phyloP scores from a whole-genome alignment of 1,140 invertebrate genomes.

The Batillaria attramentaria region DNA sequence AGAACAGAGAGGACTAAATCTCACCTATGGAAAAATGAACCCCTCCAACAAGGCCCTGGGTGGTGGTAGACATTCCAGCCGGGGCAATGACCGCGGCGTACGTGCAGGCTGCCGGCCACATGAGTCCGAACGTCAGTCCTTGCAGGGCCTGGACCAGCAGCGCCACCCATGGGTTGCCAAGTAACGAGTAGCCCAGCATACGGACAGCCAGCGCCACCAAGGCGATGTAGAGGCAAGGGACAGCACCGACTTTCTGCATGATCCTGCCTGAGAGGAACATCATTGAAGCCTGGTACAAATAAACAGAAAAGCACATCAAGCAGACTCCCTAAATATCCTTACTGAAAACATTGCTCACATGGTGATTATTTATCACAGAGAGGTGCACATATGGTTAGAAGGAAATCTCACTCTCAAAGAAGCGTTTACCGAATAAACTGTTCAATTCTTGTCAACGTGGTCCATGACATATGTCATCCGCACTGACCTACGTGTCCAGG shows the following conservation, averaged over 20 bases:
- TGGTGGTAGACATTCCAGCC: constrained; percentile 36
- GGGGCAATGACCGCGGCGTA: constrained; percentile 41
- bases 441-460: too few species aligned
- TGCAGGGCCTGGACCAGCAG: constrained; percentile 88
- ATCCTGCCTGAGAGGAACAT: constrained; percentile 31
- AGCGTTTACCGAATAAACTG: too few species aligned
- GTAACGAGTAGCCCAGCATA: constrained; percentile 85
- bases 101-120: constrained; percentile 80
- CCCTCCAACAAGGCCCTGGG: constrained; percentile 40
- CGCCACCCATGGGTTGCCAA: constrained; percentile 84
- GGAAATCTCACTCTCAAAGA: too few species aligned
- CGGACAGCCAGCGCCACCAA: constrained; percentile 82
- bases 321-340: too few species aligned
- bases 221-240: constrained; percentile 86
- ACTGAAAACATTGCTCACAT: too few species aligned
- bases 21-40: constrained; percentile 42
- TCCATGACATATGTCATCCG: too few species aligned
- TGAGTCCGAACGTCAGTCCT: constrained; percentile 88
- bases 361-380: too few species aligned
- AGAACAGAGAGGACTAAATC: background rate
- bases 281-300: constrained; percentile 21
- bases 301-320: too few species aligned
- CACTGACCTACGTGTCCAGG: too few species aligned
- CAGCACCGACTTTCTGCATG: constrained; percentile 76
- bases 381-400: too few species aligned